Evolutionary conservation across 2,797 vertebrate genomes (phyloP).

Genomic region (Centropyge bicolor): DNA sequence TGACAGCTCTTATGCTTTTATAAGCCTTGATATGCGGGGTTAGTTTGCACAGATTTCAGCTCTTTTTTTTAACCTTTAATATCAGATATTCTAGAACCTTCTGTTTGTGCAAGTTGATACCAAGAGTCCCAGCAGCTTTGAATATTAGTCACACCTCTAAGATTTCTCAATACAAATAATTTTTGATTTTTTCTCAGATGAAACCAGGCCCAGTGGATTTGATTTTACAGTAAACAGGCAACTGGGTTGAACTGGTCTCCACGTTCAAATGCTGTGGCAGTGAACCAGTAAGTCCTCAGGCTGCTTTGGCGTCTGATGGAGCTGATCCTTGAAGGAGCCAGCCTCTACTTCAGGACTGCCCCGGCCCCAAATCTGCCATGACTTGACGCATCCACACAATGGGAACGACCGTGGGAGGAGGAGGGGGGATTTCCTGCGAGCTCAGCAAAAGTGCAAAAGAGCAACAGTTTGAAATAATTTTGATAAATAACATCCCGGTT

Average conservation of each 20-base stretch:
- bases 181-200: neutral
- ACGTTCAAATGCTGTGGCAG: slow-evolving; percentile 37
- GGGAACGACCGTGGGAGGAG: slow-evolving; percentile 49
- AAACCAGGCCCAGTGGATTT: slow-evolving; percentile 30
- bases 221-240: slow-evolving; percentile 48
- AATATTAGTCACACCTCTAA: slow-evolving; percentile 22
- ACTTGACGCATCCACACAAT: slow-evolving; percentile 72
- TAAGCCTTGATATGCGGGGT: slow-evolving; percentile 23
- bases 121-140: slow-evolving; percentile 6
- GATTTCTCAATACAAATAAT: slow-evolving; percentile 11
- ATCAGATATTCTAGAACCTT: slow-evolving; percentile 42
- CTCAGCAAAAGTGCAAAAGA: slow-evolving; percentile 18
- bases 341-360: slow-evolving; percentile 69
- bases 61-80: slow-evolving; percentile 22
- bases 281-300: slow-evolving; percentile 73
- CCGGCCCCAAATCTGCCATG: slow-evolving; percentile 61
- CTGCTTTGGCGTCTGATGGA: slow-evolving; percentile 77
- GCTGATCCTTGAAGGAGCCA: slow-evolving; percentile 82
- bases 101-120: slow-evolving; percentile 27
- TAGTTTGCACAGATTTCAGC: slow-evolving; percentile 35
- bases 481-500: slow-evolving; percentile 63
- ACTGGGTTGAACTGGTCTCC: slow-evolving; percentile 33
- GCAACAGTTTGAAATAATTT: slow-evolving; percentile 60
- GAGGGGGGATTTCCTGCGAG: slow-evolving; percentile 42
- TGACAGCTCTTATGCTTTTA: slow-evolving; percentile 31